Evolutionary conservation across 2,113 vertebrate species (phyloP).

Genomic region (Leptodactylus fuscus): DNA sequence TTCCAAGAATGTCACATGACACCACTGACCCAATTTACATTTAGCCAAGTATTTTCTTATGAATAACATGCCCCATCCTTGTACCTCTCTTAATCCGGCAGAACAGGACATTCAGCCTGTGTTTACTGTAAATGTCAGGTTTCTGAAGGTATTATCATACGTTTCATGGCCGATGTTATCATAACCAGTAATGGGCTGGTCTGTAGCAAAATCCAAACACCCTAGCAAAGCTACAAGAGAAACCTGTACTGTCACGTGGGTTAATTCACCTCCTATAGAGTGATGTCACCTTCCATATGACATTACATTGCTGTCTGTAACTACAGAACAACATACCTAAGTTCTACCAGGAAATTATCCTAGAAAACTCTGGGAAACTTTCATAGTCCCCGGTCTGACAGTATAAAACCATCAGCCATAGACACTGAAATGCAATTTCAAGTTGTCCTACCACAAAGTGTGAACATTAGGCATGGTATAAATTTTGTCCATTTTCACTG

Average conservation of each 20-base stretch:
- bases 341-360: too few relatives aligned
- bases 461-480: too few relatives aligned
- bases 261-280: neutral
- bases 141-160: neutral
- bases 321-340: too few relatives aligned
- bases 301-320: too few relatives aligned
- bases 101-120: neutral
- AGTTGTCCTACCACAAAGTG: too few relatives aligned
- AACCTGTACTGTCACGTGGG: neutral
- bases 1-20: neutral
- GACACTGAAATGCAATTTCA: too few relatives aligned
- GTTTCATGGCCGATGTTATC: slow-evolving; percentile 3
- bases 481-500: too few relatives aligned
- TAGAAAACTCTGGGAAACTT: too few relatives aligned
- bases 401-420: too few relatives aligned
- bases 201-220: neutral
- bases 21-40: neutral
- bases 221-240: neutral
- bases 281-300: too few relatives aligned
- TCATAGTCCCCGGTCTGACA: too few relatives aligned
- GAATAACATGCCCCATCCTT: neutral
- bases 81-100: neutral
- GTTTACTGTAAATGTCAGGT: slow-evolving; percentile 46
- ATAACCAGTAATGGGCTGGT: neutral
- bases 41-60: neutral